These are phyloP conservation scores for Intellagama lesueurii DNA, from an alignment of 2,797 vertebrate genomes.

Conservation along the genomic window DNA sequence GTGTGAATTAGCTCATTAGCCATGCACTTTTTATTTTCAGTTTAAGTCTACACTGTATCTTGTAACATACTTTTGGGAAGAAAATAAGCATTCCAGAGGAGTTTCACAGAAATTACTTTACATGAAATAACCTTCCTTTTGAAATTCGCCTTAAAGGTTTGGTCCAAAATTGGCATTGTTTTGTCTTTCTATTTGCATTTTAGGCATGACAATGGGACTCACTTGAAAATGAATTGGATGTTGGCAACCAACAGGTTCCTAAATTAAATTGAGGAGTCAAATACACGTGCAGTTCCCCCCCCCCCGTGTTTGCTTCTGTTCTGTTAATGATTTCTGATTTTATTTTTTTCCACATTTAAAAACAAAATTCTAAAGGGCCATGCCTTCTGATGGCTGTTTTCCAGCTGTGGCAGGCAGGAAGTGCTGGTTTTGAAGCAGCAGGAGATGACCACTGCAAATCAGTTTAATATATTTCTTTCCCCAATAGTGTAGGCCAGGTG, in stretches of 20 bases:
- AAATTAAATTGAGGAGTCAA: not conserved
- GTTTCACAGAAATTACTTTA: not conserved
- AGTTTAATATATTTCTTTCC: slow-evolving; percentile 3
- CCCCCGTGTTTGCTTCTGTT: not conserved
- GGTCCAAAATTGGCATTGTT: slow-evolving; percentile 13
- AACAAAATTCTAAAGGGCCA: not conserved
- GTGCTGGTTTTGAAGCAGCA: not conserved
- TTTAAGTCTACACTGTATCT: not conserved
- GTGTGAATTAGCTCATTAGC: not conserved
- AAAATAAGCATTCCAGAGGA: not conserved
- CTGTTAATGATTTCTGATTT: not conserved
- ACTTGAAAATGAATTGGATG: not conserved
- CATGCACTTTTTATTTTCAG: not conserved
- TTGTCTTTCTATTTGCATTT: slow-evolving; percentile 24
- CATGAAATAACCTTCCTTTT: not conserved
- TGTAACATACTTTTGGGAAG: not conserved
- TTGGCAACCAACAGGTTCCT: not conserved
- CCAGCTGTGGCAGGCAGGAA: not conserved
- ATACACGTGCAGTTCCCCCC: not conserved
- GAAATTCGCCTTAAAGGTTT: not conserved
- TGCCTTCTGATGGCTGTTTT: slow-evolving; percentile 11
- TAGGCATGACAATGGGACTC: not conserved
- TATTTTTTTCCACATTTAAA: not conserved
- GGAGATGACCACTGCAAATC: not conserved
- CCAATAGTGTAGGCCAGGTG: slow-evolving; percentile 21